A percentile compares a stretch with the other conserved stretches of the same genome.
These are phyloP conservation scores for Macaria liturata DNA, from an alignment of 2,888 invertebrate species.

Conservation along the genomic window DNA sequence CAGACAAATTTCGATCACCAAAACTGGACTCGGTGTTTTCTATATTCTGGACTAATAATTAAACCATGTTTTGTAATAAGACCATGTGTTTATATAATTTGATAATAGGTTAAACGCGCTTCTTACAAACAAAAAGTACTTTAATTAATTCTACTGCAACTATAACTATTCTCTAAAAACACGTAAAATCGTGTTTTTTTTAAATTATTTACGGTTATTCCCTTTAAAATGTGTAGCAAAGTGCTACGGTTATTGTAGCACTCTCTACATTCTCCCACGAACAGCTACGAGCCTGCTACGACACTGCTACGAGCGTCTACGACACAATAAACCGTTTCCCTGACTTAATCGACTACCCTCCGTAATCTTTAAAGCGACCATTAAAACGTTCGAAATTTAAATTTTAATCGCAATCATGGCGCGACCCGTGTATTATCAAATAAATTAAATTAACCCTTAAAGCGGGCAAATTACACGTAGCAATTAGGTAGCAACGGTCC, in stretches of 20 bases:
- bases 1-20: too few relatives aligned
- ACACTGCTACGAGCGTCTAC: constrained; percentile 8
- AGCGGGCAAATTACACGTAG: constrained; percentile 61
- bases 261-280: constrained; percentile 11
- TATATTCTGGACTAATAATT: too few relatives aligned
- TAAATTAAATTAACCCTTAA: constrained; percentile 67
- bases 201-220: neutral
- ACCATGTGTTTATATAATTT: too few relatives aligned
- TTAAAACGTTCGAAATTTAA: constrained; percentile 25
- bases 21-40: too few relatives aligned
- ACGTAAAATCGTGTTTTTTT: too few relatives aligned
- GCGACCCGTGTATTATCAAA: constrained; percentile 49
- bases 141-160: too few relatives aligned
- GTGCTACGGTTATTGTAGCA: constrained; percentile 17
- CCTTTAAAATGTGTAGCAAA: constrained; percentile 7
- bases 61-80: too few relatives aligned
- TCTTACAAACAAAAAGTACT: too few relatives aligned
- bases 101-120: too few relatives aligned
- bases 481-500: constrained; percentile 61
- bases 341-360: constrained; percentile 11
- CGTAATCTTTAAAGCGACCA: constrained; percentile 18
- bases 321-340: constrained; percentile 15
- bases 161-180: too few relatives aligned
- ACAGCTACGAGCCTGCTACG: constrained; percentile 9
- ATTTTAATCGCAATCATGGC: constrained; percentile 38